These are phyloP conservation scores for Rhinolophus ferrumequinum DNA, from an alignment of 2,113 vertebrate species.

Conservation along the genomic window DNA sequence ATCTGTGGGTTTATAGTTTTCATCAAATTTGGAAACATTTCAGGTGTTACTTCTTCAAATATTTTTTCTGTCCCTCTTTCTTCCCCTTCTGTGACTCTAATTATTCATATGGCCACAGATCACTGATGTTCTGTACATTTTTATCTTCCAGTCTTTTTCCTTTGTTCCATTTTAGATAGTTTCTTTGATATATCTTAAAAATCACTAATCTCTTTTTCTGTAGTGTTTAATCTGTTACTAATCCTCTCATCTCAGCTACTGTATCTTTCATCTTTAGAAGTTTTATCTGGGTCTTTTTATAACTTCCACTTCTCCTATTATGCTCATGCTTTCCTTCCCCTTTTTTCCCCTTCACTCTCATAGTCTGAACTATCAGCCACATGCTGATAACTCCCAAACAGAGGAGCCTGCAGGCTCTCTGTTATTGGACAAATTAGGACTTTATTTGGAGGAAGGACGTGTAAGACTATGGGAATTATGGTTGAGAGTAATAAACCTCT, in stretches of 20 bases:
- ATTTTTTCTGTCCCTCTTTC: neutral
- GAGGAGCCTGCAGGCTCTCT: neutral
- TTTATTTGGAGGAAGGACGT: neutral
- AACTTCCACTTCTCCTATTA: neutral
- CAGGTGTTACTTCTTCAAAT: neutral
- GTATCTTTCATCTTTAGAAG: neutral
- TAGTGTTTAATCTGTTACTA: neutral
- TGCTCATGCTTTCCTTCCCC: neutral
- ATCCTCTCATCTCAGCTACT: neutral
- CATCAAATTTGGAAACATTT: slow-evolving; percentile 8
- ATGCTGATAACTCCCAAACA: neutral
- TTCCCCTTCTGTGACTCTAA: neutral
- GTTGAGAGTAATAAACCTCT: neutral
- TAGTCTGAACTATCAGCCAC: neutral
- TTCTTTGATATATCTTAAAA: neutral
- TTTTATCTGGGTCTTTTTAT: neutral
- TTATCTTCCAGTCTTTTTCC: neutral
- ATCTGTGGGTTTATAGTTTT: neutral
- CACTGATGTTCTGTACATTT: neutral
- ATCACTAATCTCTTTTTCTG: neutral
- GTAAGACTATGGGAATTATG: neutral
- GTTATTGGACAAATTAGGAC: neutral
- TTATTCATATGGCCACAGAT: neutral
- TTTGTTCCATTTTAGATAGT: neutral
- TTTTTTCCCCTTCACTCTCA: neutral